Percentiles rank a stretch among this genome's conserved stretches.
Evolutionary conservation across 2,797 vertebrate species (phyloP).

Genomic region (Trachops cirrhosus): DNA sequence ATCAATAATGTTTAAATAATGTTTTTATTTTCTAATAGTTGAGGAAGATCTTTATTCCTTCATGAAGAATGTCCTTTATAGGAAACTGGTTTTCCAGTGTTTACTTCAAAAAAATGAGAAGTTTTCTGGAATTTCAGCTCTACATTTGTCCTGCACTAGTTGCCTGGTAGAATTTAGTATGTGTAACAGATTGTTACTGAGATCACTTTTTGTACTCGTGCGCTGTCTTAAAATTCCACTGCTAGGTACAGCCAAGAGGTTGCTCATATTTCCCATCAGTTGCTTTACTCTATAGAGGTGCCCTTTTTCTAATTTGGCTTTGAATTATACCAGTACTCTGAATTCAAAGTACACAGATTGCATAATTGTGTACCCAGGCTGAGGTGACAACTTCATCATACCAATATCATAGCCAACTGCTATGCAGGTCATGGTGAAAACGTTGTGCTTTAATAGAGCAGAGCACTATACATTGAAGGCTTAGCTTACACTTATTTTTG

Average conservation of each 20-base stretch:
- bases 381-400: constrained; percentile 26
- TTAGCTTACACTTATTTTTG: constrained; percentile 23
- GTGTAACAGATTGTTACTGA: constrained; percentile 37
- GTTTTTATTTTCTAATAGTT: constrained; percentile 18
- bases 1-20: not conserved
- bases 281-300: not conserved
- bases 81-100: constrained; percentile 13
- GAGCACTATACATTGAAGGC: not conserved
- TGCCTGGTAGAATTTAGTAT: not conserved
- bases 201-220: not conserved
- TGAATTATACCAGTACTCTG: not conserved
- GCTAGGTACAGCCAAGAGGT: not conserved
- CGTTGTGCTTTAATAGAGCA: not conserved
- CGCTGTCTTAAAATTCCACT: not conserved
- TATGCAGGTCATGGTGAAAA: constrained; percentile 14
- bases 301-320: constrained; percentile 34
- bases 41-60: not conserved
- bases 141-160: constrained; percentile 36
- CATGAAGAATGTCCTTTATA: not conserved
- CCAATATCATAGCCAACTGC: not conserved
- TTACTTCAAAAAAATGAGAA: constrained; percentile 18
- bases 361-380: constrained; percentile 27
- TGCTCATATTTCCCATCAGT: not conserved
- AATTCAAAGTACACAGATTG: constrained; percentile 50
- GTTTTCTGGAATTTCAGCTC: constrained; percentile 16